These are phyloP conservation scores for Caenorhabditis inopinata DNA, from an alignment of 1,140 invertebrate genomes.

Conservation along the genomic window DNA sequence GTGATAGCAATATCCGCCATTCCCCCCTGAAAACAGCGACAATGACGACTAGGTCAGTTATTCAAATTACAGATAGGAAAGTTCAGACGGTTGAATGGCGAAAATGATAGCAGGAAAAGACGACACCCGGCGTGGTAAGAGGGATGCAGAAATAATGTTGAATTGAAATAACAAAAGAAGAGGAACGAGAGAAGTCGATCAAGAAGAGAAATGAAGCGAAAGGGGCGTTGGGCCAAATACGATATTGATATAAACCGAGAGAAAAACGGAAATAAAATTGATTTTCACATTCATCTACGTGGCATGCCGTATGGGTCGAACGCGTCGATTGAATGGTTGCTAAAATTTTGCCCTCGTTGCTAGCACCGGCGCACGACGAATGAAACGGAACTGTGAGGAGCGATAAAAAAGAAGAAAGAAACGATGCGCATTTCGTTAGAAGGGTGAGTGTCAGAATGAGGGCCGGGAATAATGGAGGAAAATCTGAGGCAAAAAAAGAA, in stretches of 20 bases:
- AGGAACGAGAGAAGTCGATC: constrained; percentile 4
- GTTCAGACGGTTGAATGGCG: neutral
- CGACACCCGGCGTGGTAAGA: neutral
- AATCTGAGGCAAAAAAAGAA: neutral
- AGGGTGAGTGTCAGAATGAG: neutral
- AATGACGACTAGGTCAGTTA: neutral
- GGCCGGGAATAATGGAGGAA: neutral
- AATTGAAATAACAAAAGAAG: constrained; percentile 14
- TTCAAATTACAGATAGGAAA: constrained; percentile 2
- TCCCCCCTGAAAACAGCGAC: neutral
- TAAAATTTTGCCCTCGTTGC: neutral
- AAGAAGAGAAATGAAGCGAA: constrained; percentile 1
- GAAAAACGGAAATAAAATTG: constrained; percentile 26
- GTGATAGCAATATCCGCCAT: constrained; percentile 6
- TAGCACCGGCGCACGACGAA: neutral
- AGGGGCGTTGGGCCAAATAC: constrained; percentile 25
- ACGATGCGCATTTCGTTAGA: neutral
- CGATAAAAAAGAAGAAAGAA: neutral
- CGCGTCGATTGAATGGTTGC: neutral
- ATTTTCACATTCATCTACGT: constrained; percentile 19
- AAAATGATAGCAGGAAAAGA: neutral
- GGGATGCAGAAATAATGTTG: constrained; percentile 21
- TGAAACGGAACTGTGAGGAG: neutral
- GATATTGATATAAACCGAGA: constrained; percentile 30
- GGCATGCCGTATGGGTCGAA: neutral